Evolutionary conservation across 1,140 invertebrate genomes (phyloP).

Genomic region (Camponotus floridanus): DNA sequence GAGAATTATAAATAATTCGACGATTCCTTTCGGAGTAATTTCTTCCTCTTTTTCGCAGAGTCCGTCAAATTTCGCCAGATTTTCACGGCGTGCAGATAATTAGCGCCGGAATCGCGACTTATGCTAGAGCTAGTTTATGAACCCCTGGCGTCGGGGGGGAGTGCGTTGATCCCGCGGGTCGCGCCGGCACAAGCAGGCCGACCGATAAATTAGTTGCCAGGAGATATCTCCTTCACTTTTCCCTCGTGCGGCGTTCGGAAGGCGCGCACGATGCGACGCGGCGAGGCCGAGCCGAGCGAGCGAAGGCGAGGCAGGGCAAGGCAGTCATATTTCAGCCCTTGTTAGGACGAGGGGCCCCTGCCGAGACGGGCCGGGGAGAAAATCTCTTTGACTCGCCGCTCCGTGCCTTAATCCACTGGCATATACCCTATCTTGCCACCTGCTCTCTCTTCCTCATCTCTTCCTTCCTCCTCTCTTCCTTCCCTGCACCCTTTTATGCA

Average conservation of each 20-base stretch:
- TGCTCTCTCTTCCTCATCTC: constrained; percentile 80
- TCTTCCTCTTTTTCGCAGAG: background rate
- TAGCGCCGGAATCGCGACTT: constrained; percentile 51
- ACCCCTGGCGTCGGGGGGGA: constrained; percentile 34
- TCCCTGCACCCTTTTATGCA: constrained; percentile 32
- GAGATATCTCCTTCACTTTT: constrained; percentile 76
- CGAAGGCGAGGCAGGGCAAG: constrained; percentile 75
- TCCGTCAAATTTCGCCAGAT: background rate
- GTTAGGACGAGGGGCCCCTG: constrained; percentile 83
- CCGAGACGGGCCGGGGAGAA: constrained; percentile 82
- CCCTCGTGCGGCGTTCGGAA: constrained; percentile 67
- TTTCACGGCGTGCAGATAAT: constrained; percentile 10
- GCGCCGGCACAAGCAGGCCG: constrained; percentile 57
- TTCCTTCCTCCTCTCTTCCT: constrained; percentile 70
- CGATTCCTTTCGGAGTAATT: background rate
- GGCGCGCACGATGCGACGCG: constrained; percentile 61
- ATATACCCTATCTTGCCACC: constrained; percentile 82
- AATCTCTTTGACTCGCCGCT: constrained; percentile 85
- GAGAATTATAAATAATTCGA: background rate
- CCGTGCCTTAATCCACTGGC: constrained; percentile 82
- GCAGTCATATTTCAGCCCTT: constrained; percentile 85
- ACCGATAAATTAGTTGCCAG: constrained; percentile 76
- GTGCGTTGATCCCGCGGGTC: constrained; percentile 71
- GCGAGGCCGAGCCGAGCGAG: constrained; percentile 46
- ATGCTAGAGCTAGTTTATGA: constrained; percentile 53